These are phyloP conservation scores for Heptranchias perlo DNA, from an alignment of 2,113 vertebrate genomes.

Conservation along the genomic window DNA sequence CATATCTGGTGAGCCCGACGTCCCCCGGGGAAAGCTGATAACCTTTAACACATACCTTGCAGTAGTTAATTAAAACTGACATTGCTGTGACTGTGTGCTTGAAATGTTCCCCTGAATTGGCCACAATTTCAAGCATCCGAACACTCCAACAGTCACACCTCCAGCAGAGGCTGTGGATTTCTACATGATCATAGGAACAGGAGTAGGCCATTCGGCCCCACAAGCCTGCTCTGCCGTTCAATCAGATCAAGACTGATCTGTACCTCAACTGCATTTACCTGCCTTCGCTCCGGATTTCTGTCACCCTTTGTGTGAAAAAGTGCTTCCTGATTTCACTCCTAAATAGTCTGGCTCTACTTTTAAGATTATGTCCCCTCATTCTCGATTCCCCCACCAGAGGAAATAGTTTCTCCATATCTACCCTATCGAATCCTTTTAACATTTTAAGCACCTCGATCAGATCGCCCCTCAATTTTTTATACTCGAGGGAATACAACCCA, in stretches of 20 bases:
- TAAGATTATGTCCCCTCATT: too few species aligned
- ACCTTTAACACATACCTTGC: background rate
- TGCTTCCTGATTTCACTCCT: too few species aligned
- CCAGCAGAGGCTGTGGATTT: background rate
- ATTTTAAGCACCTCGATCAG: too few species aligned
- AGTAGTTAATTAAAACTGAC: slow-evolving; percentile 23
- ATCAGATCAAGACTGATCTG: background rate
- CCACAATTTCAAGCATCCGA: background rate
- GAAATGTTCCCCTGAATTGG: background rate
- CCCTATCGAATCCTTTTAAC: background rate
- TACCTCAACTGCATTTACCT: background rate
- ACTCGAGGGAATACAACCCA: background rate
- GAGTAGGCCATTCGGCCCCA: background rate
- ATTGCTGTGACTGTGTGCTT: background rate
- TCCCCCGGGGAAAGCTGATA: background rate
- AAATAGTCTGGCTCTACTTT: too few species aligned
- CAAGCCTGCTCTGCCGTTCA: background rate
- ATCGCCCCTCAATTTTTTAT: background rate
- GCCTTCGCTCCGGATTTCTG: background rate
- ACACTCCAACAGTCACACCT: background rate
- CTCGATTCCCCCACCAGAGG: too few species aligned
- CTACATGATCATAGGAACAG: background rate
- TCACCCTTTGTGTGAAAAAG: too few species aligned
- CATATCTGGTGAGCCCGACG: background rate
- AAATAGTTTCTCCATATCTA: background rate